Conservation (phyloP, 2,888 invertebrate genomes). For the Acleris literana region DNA sequence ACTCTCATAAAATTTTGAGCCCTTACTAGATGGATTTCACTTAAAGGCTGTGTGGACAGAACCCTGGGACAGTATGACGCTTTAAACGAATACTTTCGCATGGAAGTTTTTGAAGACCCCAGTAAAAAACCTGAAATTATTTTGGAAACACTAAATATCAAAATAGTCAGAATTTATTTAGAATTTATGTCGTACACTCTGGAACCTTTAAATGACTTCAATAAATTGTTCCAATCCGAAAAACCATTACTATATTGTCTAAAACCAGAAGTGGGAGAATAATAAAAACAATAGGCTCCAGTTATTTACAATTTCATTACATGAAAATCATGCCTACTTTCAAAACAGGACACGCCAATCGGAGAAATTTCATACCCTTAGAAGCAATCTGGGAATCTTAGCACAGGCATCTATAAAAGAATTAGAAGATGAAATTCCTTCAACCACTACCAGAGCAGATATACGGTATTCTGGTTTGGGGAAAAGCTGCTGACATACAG, state of each 20-base stretch:
- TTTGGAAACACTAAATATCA: constrained; percentile 27
- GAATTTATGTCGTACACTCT: constrained; percentile 39
- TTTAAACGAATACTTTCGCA: constrained; percentile 33
- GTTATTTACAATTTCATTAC: too few species aligned
- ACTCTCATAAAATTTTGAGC: constrained; percentile 38
- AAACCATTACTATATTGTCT: constrained; percentile 31
- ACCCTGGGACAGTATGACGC: constrained; percentile 36
- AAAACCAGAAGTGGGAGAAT: constrained; percentile 37
- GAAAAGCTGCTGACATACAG: too few species aligned
- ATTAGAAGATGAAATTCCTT: too few species aligned
- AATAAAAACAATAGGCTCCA: constrained; percentile 9
- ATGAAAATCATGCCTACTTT: too few species aligned
- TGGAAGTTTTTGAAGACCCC: constrained; percentile 38
- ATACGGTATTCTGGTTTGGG: too few species aligned
- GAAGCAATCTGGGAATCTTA: too few species aligned
- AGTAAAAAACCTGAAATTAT: constrained; percentile 37
- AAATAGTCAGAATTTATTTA: constrained; percentile 37
- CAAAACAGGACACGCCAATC: too few species aligned
- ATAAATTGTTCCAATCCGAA: constrained; percentile 20
- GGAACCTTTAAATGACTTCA: constrained; percentile 18
- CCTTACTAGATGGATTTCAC: constrained; percentile 41
- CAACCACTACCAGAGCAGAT: too few species aligned
- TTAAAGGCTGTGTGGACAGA: constrained; percentile 38
- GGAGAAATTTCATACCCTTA: too few species aligned
- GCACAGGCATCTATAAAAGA: too few species aligned